Evolutionary conservation across 2,797 vertebrate genomes (phyloP).

Genomic region (Pseudomugil gertrudae): DNA sequence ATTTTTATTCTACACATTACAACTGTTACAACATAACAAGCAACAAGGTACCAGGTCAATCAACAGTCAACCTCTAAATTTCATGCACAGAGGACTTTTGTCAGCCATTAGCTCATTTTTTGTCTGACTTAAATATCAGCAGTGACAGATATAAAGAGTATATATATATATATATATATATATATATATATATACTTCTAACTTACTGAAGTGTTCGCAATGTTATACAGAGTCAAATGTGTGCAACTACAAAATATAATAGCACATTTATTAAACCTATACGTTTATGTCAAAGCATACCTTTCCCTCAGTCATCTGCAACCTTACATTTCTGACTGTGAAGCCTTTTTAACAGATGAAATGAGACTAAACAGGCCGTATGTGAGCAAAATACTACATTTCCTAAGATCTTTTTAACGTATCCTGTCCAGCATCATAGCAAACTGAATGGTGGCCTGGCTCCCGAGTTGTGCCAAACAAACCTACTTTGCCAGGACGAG

Average conservation of each 20-base stretch:
- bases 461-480: no score
- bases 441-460: no score
- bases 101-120: not conserved
- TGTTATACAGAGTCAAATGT: not conserved
- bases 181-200: not conserved
- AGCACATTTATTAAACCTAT: not conserved
- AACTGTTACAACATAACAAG: constrained; percentile 9
- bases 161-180: no score
- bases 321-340: not conserved
- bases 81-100: constrained; percentile 4
- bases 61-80: constrained; percentile 1
- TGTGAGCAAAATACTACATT: not conserved
- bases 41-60: not conserved
- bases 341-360: not conserved
- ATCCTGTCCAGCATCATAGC: no score
- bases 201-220: not conserved
- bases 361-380: not conserved
- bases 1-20: not conserved
- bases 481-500: no score
- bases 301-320: not conserved
- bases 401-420: not conserved
- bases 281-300: not conserved
- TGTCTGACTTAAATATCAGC: not conserved
- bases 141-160: not conserved
- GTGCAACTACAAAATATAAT: not conserved